A percentile compares a stretch with the other conserved stretches of the same genome.
Conservation (phyloP, 2,888 invertebrate species). For the Oxystoma pomonae region DNA sequence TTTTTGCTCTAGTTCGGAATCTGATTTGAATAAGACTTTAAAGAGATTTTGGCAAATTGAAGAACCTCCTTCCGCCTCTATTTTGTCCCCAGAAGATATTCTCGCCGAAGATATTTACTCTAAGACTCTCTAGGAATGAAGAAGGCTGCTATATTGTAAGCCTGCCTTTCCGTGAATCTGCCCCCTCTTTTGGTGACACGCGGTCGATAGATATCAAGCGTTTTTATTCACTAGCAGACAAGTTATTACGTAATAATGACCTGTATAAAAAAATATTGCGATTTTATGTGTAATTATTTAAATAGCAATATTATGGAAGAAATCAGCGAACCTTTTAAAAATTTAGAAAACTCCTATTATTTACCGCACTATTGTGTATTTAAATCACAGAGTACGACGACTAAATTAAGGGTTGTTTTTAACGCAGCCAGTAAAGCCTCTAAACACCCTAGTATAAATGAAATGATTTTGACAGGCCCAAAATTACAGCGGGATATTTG, state of each 20-base stretch:
- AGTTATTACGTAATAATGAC: background rate
- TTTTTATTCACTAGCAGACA: background rate
- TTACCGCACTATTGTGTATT: conserved; percentile 1
- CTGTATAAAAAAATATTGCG: background rate
- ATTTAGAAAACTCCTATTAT: background rate
- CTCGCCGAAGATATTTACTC: background rate
- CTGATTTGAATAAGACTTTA: background rate
- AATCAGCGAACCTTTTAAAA: background rate
- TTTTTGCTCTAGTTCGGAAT: background rate
- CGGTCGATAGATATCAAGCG: background rate
- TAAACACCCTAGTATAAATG: background rate
- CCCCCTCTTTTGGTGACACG: background rate
- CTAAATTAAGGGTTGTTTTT: background rate
- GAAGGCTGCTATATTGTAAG: background rate
- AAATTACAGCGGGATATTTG: background rate
- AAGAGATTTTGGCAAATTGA: background rate
- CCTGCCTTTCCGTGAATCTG: background rate
- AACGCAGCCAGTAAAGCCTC: background rate
- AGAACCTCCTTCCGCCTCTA: background rate
- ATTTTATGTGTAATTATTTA: background rate
- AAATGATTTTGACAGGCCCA: background rate
- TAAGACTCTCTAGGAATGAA: background rate
- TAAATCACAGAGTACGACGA: background rate
- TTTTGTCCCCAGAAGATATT: background rate
- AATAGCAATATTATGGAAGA: background rate